Evolutionary conservation across 2,797 vertebrate species (phyloP), one percentile per base, ranked within the genome.

Genomic region (Chlorospingus flavigularis): DNA sequence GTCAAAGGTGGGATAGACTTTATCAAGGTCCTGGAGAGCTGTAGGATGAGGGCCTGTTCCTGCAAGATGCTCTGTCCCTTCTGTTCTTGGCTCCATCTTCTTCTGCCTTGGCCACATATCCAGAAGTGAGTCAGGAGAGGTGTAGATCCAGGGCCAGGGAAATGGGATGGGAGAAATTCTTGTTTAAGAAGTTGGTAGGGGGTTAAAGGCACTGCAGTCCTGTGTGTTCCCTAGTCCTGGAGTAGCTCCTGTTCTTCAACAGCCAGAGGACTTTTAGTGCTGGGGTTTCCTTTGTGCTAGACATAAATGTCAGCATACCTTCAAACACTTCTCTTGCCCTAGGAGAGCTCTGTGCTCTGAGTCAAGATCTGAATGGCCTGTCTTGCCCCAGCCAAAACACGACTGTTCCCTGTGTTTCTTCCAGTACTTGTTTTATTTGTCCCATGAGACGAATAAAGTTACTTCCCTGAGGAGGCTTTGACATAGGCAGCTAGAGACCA

Each of bases 371-470:
- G 75, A 86, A 83, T 74, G 63, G 66, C 51, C 53, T 84, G 47
- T 48, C 79, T 78, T 65, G 58, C 47, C 61, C 39, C 8, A 9
- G 86, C 65, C 91, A 95, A 71, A 45, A 87, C 37, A 68, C 50
- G 31, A 61, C 68, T 62, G 35, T 92, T 94, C 88, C 84, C 78
- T 89, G 54, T 91, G 81, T 80, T 94, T 92, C 85, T 92, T 88
- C 87, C 89, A 94, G 61, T 55, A 82, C 68, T 95, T 74, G 43
- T 91, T 95, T 95, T 94, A 93, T 86, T 83, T 77, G 43, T 90
- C 94, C 84, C 75, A 57, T 31, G 94, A 88, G 91, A 89, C 0
- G 0, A 92, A 94, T 94, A 71, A 89, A 93, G 62, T 89, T 86
- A 87, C 72, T 78, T 83, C 94, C 86, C 81, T 0, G 0, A 63